Conservation (phyloP, 2,113 vertebrate species). For the Ameiurus melas region DNA sequence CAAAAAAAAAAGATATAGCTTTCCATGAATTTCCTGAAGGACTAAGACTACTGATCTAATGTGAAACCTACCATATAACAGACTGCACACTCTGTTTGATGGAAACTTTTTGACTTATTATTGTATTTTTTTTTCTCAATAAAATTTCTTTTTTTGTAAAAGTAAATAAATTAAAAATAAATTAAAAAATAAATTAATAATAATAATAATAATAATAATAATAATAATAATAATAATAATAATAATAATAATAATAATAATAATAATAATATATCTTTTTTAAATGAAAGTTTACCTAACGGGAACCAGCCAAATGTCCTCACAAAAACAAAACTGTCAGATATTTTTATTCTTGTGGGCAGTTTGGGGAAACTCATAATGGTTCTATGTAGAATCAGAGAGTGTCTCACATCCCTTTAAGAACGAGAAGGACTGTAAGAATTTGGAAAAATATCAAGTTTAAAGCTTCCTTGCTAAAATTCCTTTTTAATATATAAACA, state of each 20-base stretch:
- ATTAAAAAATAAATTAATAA: no score
- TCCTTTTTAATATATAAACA: neutral
- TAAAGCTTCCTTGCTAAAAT: neutral
- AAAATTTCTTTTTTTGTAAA: neutral
- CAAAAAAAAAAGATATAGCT: conserved; percentile 3
- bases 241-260: no score
- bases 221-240: no score
- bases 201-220: no score
- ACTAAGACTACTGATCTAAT: neutral
- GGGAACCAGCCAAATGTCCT: neutral
- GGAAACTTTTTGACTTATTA: neutral
- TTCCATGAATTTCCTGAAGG: conserved; percentile 15
- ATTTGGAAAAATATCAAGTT: neutral
- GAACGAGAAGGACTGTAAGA: neutral
- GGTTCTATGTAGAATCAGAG: neutral
- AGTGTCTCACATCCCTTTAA: neutral
- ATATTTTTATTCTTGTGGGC: neutral
- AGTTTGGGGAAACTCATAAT: neutral
- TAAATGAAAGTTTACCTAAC: neutral
- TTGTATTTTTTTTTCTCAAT: neutral
- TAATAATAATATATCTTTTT: no score
- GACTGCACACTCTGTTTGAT: neutral
- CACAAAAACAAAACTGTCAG: neutral
- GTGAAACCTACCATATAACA: neutral
- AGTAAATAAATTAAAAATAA: neutral